A percentile compares a stretch with the other conserved stretches of the same genome.
Conservation (phyloP, 2,113 vertebrate genomes). For the Benitochromis conjunctus region DNA sequence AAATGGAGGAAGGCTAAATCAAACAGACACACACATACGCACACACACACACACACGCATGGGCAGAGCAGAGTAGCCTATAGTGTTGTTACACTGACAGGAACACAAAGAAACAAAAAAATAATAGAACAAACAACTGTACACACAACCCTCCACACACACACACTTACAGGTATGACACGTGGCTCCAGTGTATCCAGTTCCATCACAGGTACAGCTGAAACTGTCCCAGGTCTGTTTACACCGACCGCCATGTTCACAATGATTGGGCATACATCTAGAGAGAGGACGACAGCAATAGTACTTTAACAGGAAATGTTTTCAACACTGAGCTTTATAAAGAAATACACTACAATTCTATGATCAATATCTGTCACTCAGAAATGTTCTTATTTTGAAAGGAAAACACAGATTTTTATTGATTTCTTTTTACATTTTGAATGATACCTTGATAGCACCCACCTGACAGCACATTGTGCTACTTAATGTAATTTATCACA, state of each 20-base stretch:
- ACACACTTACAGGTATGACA: constrained; percentile 91
- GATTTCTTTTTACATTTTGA: neutral
- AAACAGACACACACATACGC: neutral
- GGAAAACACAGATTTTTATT: neutral
- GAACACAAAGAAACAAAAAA: neutral
- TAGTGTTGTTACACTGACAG: neutral
- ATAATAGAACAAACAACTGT: neutral
- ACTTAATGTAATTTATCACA: neutral
- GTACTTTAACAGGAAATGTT: neutral
- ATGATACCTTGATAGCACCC: neutral
- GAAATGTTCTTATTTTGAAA: neutral
- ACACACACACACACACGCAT: neutral
- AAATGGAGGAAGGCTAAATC: neutral
- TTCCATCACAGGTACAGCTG: constrained; percentile 90
- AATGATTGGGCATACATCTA: constrained; percentile 97
- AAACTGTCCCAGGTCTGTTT: constrained; percentile 95
- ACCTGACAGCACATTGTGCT: neutral
- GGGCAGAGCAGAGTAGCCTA: neutral
- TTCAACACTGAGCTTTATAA: neutral
- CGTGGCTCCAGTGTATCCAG: constrained; percentile 91
- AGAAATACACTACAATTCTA: neutral
- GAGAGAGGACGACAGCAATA: neutral
- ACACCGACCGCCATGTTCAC: constrained; percentile 91
- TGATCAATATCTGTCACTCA: neutral
- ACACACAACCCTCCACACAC: neutral